These are phyloP conservation scores for Piaya cayana DNA, from an alignment of 2,113 vertebrate genomes.

Conservation along the genomic window DNA sequence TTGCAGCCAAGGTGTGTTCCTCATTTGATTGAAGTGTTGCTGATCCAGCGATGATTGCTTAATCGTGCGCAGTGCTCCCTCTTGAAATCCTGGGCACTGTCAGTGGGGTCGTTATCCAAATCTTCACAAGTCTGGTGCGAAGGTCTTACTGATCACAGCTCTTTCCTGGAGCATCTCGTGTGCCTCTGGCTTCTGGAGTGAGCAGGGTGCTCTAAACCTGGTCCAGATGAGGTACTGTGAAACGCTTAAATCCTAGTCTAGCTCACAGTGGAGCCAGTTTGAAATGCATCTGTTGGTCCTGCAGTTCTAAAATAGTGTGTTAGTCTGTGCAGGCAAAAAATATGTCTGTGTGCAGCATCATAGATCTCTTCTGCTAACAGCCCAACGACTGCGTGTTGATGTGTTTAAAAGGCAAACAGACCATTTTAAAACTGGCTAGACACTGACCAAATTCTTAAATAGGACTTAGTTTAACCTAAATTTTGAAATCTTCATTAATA, in stretches of 20 bases:
- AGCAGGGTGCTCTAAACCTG: not conserved
- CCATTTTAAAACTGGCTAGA: constrained; percentile 55
- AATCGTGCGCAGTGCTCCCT: constrained; percentile 29
- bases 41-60: constrained; percentile 38
- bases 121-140: not conserved
- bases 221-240: not conserved
- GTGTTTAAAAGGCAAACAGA: not conserved
- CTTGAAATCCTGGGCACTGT: not conserved
- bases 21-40: constrained; percentile 37
- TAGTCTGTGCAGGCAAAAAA: not conserved
- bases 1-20: constrained; percentile 49
- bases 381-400: not conserved
- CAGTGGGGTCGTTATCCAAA: not conserved
- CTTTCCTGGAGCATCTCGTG: not conserved
- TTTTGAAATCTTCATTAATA: not conserved
- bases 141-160: not conserved
- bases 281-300: constrained; percentile 38
- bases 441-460: not conserved
- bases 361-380: not conserved
- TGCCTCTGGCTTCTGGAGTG: constrained; percentile 39
- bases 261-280: not conserved
- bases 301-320: not conserved
- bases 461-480: not conserved
- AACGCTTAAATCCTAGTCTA: not conserved
- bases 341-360: not conserved